phyloP scores from a whole-genome alignment of 2,888 invertebrate genomes.

The Xestia xanthographa region DNA sequence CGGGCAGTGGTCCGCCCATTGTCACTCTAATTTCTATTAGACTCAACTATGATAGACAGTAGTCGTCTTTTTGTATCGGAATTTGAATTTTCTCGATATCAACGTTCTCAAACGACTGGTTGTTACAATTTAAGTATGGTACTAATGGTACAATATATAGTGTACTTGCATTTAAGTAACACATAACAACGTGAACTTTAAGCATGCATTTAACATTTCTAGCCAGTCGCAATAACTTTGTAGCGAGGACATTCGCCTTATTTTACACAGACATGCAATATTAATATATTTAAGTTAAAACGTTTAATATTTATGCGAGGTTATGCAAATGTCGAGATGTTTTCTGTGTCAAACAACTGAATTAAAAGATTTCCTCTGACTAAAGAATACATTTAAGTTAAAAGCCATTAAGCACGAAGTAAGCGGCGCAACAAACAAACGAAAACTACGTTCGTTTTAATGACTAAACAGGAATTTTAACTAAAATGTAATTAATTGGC shows the following conservation, averaged over 20 bases:
- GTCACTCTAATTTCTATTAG: slow-evolving; percentile 44
- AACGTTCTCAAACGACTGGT: not conserved
- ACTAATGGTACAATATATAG: slow-evolving; percentile 28
- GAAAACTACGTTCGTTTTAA: slow-evolving; percentile 53
- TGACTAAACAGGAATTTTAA: slow-evolving; percentile 54
- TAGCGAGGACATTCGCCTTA: slow-evolving; percentile 45
- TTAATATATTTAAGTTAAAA: slow-evolving; percentile 68
- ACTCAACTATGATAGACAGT: slow-evolving; percentile 51
- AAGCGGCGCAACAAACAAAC: slow-evolving; percentile 50
- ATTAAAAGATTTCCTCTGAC: slow-evolving; percentile 62
- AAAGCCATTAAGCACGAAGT: slow-evolving; percentile 53
- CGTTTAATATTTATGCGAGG: slow-evolving; percentile 74
- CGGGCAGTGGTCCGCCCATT: slow-evolving; percentile 71
- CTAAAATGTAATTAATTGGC: slow-evolving; percentile 60
- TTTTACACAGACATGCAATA: slow-evolving; percentile 57
- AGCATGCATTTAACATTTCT: slow-evolving; percentile 44
- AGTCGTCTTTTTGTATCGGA: slow-evolving; percentile 15
- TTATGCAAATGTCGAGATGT: slow-evolving; percentile 71
- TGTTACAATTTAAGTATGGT: slow-evolving; percentile 3
- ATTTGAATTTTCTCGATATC: slow-evolving; percentile 27
- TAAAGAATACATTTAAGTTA: slow-evolving; percentile 53
- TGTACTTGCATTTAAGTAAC: slow-evolving; percentile 18
- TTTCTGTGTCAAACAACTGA: slow-evolving; percentile 68
- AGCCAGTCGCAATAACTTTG: slow-evolving; percentile 44
- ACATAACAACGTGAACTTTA: slow-evolving; percentile 50